phyloP scores from a whole-genome alignment of 2,797 vertebrate species.

The Danio tinwini region DNA sequence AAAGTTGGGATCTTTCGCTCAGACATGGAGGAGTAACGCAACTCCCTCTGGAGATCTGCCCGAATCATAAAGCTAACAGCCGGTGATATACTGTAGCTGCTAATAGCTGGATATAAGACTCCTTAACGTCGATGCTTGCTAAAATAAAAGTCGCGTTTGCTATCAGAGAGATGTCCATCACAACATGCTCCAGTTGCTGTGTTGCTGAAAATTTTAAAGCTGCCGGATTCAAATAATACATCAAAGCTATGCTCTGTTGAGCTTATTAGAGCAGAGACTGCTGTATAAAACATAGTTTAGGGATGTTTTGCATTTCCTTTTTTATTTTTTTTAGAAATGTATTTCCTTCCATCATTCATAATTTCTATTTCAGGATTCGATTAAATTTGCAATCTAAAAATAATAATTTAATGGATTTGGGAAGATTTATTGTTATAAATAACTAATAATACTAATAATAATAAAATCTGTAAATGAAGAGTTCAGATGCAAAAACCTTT shows the following conservation, averaged over 20 bases:
- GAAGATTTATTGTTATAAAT: neutral
- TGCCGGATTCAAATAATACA: slow-evolving; percentile 38
- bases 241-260: slow-evolving; percentile 34
- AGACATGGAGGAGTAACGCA: neutral
- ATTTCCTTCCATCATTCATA: neutral
- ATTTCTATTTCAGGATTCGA: slow-evolving; percentile 20
- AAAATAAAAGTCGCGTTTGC: slow-evolving; percentile 10
- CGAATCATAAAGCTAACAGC: slow-evolving; percentile 31
- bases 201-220: slow-evolving; percentile 23
- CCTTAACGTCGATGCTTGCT: slow-evolving; percentile 15
- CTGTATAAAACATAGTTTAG: slow-evolving; percentile 44
- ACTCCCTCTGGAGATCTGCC: slow-evolving; percentile 32
- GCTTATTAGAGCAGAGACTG: neutral
- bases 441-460: too few relatives aligned
- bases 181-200: neutral
- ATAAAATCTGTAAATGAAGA: too few relatives aligned
- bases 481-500: too few relatives aligned
- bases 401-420: neutral
- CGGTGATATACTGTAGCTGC: slow-evolving; percentile 30
- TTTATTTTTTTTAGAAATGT: neutral
- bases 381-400: slow-evolving; percentile 13
- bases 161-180: slow-evolving; percentile 29
- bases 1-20: neutral
- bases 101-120: slow-evolving; percentile 26
- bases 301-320: slow-evolving; percentile 3